phyloP scores from a whole-genome alignment of 2,888 invertebrate species.

The Plebejus anna region DNA sequence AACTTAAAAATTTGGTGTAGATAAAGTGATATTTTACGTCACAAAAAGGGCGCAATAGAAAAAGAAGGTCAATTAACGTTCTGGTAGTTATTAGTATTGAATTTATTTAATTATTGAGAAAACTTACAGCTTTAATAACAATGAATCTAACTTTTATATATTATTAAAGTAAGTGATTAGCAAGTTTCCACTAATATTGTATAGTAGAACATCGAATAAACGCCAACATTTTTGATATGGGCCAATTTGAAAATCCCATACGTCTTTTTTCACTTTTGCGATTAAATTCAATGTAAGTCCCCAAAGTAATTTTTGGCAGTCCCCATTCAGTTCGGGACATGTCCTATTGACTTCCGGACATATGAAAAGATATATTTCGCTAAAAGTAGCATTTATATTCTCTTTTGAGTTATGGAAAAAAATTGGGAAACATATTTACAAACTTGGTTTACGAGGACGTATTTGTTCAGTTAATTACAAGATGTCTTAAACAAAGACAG shows the following conservation, averaged over 20 bases:
- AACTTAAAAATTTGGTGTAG: too few relatives aligned
- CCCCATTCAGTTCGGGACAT: conserved; percentile 7
- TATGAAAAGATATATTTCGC: not conserved
- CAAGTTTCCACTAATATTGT: too few relatives aligned
- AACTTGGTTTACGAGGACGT: not conserved
- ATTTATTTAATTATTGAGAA: too few relatives aligned
- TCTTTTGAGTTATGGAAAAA: not conserved
- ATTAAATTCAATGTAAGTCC: conserved; percentile 15
- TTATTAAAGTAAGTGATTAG: too few relatives aligned
- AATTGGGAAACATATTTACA: not conserved
- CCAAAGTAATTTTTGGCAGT: conserved; percentile 20
- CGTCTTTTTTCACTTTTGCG: conserved; percentile 3
- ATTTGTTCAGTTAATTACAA: conserved; percentile 23
- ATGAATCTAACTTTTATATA: too few relatives aligned
- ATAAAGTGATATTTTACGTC: too few relatives aligned
- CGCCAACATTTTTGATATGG: not conserved
- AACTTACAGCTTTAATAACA: too few relatives aligned
- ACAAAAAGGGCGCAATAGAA: too few relatives aligned
- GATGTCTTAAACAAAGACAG: conserved; percentile 34
- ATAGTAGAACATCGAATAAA: not conserved
- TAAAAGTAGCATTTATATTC: not conserved
- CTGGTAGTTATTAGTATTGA: too few relatives aligned
- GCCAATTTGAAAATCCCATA: not conserved
- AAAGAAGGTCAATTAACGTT: too few relatives aligned
- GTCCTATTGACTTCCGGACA: conserved; percentile 7